Percentiles rank a stretch among this genome's conserved stretches.
phyloP scores from a whole-genome alignment of 2,797 vertebrate species.

The Neosalanx taihuensis region DNA sequence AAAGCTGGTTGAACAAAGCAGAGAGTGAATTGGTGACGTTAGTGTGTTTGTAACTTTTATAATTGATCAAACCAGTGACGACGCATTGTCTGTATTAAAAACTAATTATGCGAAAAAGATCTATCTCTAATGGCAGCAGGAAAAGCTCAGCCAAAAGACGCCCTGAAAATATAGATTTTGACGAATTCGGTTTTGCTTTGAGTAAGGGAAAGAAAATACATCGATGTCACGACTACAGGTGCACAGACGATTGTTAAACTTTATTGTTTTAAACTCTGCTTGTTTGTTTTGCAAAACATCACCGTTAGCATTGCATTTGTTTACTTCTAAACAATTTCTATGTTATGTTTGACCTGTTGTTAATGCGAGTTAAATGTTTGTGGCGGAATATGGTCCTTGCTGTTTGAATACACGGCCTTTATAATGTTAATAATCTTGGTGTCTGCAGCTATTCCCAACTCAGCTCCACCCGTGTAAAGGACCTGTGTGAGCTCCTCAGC shows the following conservation, averaged over 20 bases:
- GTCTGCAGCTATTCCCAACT: constrained; percentile 64
- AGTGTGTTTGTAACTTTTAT: neutral
- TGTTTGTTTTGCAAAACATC: neutral
- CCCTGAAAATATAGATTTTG: constrained; percentile 58
- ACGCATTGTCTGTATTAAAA: neutral
- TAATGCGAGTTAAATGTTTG: too few relatives aligned
- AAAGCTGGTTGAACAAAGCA: neutral
- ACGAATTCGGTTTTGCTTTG: constrained; percentile 73
- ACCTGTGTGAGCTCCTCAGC: constrained; percentile 74
- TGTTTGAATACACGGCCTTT: neutral
- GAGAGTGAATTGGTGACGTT: neutral
- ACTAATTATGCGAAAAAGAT: constrained; percentile 51
- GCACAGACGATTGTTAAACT: neutral
- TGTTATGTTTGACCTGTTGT: too few relatives aligned
- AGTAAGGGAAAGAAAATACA: constrained; percentile 64
- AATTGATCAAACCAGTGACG: neutral
- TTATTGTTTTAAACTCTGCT: neutral
- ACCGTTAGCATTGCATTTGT: constrained; percentile 10
- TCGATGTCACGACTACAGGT: constrained; percentile 74
- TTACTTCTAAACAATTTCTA: neutral
- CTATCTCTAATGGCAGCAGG: constrained; percentile 26
- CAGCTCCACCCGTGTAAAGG: constrained; percentile 64
- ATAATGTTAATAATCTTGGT: neutral
- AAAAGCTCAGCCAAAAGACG: constrained; percentile 46
- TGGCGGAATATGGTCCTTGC: too few relatives aligned